Conservation (phyloP, 2,797 vertebrate species). For the Ctenosaura bakeri region DNA sequence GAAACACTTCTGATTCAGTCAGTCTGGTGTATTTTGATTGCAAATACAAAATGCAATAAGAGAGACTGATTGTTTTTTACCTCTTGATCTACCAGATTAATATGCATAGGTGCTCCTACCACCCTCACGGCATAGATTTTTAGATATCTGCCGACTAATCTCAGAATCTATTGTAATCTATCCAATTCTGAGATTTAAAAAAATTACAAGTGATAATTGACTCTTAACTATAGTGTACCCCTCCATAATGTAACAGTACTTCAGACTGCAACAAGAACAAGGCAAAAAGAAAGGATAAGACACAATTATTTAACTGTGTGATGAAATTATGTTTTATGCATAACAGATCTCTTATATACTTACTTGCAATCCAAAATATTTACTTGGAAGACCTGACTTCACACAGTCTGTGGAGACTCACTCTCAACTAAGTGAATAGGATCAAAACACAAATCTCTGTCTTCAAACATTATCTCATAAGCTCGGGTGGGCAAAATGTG, state of each 20-base stretch:
- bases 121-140: not conserved
- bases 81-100: not conserved
- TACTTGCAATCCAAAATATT: not conserved
- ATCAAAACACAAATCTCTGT: not conserved
- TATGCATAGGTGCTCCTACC: not conserved
- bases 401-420: not conserved
- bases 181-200: no score
- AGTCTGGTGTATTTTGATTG: not conserved
- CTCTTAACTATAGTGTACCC: not conserved
- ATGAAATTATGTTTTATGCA: not conserved
- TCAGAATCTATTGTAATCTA: not conserved
- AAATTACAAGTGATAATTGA: not conserved
- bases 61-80: not conserved
- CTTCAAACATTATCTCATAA: not conserved
- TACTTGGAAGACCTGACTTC: not conserved
- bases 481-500: no score
- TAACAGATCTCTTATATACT: not conserved
- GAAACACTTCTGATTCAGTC: slow-evolving; percentile 23
- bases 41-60: accelerated
- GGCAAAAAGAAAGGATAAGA: slow-evolving; percentile 5
- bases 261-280: slow-evolving; percentile 3
- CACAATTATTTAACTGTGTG: not conserved
- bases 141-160: not conserved
- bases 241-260: not conserved
- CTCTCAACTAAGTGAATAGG: no score